phyloP scores from a whole-genome alignment of 1,140 invertebrate genomes.

The Drosophila ambigua region DNA sequence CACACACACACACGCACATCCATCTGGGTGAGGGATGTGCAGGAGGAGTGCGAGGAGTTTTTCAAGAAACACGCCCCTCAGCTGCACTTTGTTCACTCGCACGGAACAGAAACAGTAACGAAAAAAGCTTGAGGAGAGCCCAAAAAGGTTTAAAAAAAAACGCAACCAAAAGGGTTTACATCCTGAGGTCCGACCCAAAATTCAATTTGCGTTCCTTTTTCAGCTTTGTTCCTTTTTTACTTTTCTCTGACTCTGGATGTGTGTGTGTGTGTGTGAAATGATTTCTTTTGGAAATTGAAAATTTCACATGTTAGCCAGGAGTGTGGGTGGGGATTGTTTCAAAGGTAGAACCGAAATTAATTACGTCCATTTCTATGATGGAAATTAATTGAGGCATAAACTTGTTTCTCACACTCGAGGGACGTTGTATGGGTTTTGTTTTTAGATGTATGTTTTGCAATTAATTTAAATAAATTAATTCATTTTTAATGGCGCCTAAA shows the following conservation, averaged over 20 bases:
- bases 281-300: slow-evolving; percentile 67
- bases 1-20: slow-evolving; percentile 30
- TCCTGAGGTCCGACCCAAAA: slow-evolving; percentile 42
- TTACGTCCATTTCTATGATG: slow-evolving; percentile 64
- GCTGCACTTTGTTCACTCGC: slow-evolving; percentile 21
- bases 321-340: not conserved
- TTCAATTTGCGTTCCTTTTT: slow-evolving; percentile 65
- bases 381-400: slow-evolving; percentile 67
- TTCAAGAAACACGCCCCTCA: slow-evolving; percentile 22
- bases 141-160: not conserved
- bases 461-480: slow-evolving; percentile 61
- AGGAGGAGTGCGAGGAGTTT: no score
- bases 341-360: slow-evolving; percentile 45
- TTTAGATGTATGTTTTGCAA: slow-evolving; percentile 27
- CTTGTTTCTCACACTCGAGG: slow-evolving; percentile 51
- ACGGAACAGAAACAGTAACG: no score
- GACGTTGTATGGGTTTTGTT: not conserved
- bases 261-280: slow-evolving; percentile 24
- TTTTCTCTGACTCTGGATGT: not conserved
- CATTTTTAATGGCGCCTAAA: slow-evolving; percentile 32
- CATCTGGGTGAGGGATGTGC: slow-evolving; percentile 18
- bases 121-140: not conserved
- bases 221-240: slow-evolving; percentile 26
- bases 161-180: slow-evolving; percentile 38
- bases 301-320: slow-evolving; percentile 29